Evolutionary conservation across 1,140 invertebrate genomes (phyloP), one percentile per base, ranked within the genome.

Genomic region (Luehdorfia chinensis): DNA sequence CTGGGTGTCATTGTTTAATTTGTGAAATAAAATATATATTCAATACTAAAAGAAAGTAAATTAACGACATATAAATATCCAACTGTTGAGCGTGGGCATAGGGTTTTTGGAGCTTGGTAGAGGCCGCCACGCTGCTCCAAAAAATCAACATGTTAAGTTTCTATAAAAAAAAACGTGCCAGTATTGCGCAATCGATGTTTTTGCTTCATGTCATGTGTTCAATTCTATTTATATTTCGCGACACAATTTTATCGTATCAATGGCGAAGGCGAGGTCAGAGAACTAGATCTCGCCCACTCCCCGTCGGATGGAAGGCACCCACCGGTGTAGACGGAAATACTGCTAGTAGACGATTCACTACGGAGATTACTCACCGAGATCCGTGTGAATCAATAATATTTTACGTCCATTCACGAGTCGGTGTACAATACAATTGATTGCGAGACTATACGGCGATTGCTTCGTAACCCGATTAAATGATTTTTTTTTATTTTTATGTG

Each of bases 291-390:
- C 63, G 61, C 61, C 63, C 66, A 31, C 56, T 51, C 23, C 31
- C 41, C 58, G 55, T 58, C 50, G 54, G 36, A 31, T 50, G 48
- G 51, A 44, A n/a, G 37, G 57, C 65, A 65, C 64, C 66, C 63
- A 69, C 59, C 54, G 33, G 31, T 56, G n/a, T n/a, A n/a, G 66
- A 69, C 67, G 72, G 72, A 78, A 73, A 74, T 70, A 75, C 55
- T 66, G 57, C 51, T 64, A 62, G 60, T 64, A 61, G 60, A 41
- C 51, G 62, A 59, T 66, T 59, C 59, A 64, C 59, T 53, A 58
- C 59, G 57, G 31, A 55, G 55, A 61, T 67, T 69, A 76, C 62
- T 75, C 59, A 32, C 27, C 28, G 14, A 33, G 32, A 54, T 21
- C 19, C 32, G n/a, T 16, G 9, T 9, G 23, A 37, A 37, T 28